A percentile compares a stretch with the other conserved stretches of the same genome.
These are phyloP conservation scores for Oceanodroma tethys DNA, from an alignment of 2,113 vertebrate genomes.

Conservation along the genomic window DNA sequence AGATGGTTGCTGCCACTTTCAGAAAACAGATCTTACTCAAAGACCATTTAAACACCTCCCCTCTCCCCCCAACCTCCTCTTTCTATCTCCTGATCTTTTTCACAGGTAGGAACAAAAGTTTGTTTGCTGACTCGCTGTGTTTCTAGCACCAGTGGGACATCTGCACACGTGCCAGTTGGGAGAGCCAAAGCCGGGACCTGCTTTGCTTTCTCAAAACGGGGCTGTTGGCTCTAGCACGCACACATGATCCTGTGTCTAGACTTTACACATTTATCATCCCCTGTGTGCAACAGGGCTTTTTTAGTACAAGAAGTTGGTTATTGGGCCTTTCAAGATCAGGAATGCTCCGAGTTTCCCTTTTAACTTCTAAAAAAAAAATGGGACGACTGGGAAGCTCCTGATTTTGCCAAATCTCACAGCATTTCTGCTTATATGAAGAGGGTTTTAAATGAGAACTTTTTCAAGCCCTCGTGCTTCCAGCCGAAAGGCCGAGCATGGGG, in stretches of 20 bases:
- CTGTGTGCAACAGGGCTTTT: neutral
- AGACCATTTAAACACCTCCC: neutral
- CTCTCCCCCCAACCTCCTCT: neutral
- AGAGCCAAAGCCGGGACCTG: neutral
- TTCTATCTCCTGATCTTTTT: neutral
- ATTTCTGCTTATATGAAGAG: neutral
- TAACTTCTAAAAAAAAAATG: neutral
- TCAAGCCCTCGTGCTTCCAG: neutral
- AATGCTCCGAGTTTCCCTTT: neutral
- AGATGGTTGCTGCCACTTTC: neutral
- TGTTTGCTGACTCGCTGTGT: neutral
- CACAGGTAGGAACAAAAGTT: neutral
- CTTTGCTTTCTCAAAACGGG: neutral
- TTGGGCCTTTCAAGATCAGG: neutral
- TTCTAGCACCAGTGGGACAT: neutral
- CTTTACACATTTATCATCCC: neutral
- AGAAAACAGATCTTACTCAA: neutral
- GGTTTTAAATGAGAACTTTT: neutral
- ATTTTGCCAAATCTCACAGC: neutral
- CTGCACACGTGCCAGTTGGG: rapidly evolving
- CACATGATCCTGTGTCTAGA: neutral
- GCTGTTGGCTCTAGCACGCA: neutral
- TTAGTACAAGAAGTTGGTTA: neutral
- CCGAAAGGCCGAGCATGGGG: rapidly evolving
- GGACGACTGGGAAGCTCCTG: neutral